A percentile compares a stretch with the other conserved stretches of the same genome.
Conservation (phyloP, 2,797 vertebrate species). For the Hapalemur alaotrensis region DNA sequence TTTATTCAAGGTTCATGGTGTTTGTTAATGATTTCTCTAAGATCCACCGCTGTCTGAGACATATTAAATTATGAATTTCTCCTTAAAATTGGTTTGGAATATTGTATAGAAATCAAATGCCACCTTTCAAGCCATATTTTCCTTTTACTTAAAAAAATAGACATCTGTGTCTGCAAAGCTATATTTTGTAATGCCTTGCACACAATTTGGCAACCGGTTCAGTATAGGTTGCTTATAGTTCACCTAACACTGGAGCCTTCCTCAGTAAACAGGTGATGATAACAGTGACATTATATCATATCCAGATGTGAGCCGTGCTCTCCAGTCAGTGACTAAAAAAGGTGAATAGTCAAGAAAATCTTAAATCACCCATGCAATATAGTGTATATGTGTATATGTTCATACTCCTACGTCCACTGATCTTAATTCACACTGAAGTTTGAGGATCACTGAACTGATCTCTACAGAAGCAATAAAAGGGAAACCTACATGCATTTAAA, state of each 20-base stretch:
- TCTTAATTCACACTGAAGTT: neutral
- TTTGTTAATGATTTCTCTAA: neutral
- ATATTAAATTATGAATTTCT: neutral
- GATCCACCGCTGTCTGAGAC: neutral
- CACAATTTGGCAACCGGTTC: neutral
- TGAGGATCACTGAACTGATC: neutral
- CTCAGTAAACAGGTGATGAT: neutral
- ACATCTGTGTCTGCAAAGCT: neutral
- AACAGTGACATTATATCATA: neutral
- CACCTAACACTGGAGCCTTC: neutral
- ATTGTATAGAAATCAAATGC: neutral
- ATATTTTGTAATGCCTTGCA: neutral
- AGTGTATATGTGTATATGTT: neutral
- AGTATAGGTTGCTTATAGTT: neutral
- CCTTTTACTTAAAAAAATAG: neutral
- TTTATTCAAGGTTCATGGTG: neutral
- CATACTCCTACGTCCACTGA: neutral
- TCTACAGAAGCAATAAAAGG: neutral
- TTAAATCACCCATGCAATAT: neutral
- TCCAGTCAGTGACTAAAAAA: neutral
- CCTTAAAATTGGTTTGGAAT: neutral
- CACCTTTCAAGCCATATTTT: neutral
- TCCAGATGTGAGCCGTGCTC: neutral
- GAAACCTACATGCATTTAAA: neutral
- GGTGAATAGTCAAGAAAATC: neutral